Conservation (phyloP, 2,888 invertebrate species). For the Sinohyriopsis cumingii region DNA sequence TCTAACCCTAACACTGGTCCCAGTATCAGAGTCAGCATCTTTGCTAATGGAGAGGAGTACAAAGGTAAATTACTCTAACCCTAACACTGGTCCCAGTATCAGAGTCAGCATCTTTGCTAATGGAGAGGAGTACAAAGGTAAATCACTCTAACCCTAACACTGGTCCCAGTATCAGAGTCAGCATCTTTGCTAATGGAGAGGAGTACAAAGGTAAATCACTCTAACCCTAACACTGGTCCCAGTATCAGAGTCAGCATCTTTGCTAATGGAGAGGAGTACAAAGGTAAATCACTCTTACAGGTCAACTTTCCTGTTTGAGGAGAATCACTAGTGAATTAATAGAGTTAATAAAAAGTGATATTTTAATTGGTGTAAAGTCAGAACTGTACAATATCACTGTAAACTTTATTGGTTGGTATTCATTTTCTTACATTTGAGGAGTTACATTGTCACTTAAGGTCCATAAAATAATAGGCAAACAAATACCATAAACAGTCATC, state of each 20-base stretch:
- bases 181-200: conserved; percentile 59
- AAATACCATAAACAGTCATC: no score
- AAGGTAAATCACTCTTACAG: conserved; percentile 42
- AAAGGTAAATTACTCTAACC: conserved; percentile 50
- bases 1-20: no score
- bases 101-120: conserved; percentile 62
- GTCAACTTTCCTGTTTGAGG: not conserved
- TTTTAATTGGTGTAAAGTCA: no score
- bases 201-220: conserved; percentile 51
- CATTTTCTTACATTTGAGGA: no score
- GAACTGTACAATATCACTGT: no score
- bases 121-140: conserved; percentile 60
- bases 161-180: conserved; percentile 52
- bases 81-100: no score
- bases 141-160: no score
- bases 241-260: conserved; percentile 56
- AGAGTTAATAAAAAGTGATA: no score
- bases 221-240: conserved; percentile 66
- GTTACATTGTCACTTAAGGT: no score
- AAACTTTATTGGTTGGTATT: no score
- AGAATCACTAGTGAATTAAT: no score
- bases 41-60: conserved; percentile 54
- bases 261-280: conserved; percentile 54
- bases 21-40: conserved; percentile 56
- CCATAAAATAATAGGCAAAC: no score